These are phyloP conservation scores for Pachypsylla venusta DNA, from an alignment of 1,140 invertebrate genomes.

Conservation along the genomic window DNA sequence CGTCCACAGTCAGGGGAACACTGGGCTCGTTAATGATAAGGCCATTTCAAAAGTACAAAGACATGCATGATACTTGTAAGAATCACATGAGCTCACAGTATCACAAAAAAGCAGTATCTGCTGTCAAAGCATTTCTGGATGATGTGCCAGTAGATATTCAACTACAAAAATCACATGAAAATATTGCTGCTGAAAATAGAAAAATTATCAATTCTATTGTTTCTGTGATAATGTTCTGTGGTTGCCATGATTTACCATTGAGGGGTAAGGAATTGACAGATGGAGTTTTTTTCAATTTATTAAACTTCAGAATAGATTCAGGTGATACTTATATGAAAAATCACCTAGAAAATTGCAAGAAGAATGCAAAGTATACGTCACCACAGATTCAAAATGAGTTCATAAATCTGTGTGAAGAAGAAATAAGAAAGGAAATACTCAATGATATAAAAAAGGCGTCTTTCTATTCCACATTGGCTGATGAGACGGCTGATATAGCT, in stretches of 20 bases:
- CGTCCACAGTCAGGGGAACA: conserved; percentile 18
- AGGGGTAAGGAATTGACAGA: conserved; percentile 19
- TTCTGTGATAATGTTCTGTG: conserved; percentile 24
- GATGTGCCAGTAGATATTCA: conserved; percentile 20
- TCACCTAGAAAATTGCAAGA: conserved; percentile 16
- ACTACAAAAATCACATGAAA: conserved; percentile 17
- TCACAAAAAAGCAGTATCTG: conserved; percentile 19
- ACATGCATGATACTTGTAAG: conserved; percentile 22
- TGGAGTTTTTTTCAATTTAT: conserved; percentile 22
- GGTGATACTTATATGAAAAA: conserved; percentile 20
- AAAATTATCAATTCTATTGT: conserved; percentile 22
- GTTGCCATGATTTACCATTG: conserved; percentile 24
- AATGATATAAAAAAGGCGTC: conserved; percentile 19
- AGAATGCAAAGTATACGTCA: conserved; percentile 23
- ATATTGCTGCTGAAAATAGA: conserved; percentile 15
- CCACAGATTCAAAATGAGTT: conserved; percentile 25
- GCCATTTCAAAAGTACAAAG: conserved; percentile 20
- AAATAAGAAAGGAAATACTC: conserved; percentile 21
- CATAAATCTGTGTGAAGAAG: conserved; percentile 21
- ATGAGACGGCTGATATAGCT: conserved; percentile 25
- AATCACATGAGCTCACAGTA: conserved; percentile 16
- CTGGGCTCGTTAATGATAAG: conserved; percentile 21
- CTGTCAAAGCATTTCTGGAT: conserved; percentile 22
- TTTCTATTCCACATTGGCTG: conserved; percentile 22
- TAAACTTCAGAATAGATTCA: conserved; percentile 19